Evolutionary conservation across 1,140 invertebrate species (phyloP), one percentile per base, ranked within the genome.

Genomic region (Trachelipus rathkii): DNA sequence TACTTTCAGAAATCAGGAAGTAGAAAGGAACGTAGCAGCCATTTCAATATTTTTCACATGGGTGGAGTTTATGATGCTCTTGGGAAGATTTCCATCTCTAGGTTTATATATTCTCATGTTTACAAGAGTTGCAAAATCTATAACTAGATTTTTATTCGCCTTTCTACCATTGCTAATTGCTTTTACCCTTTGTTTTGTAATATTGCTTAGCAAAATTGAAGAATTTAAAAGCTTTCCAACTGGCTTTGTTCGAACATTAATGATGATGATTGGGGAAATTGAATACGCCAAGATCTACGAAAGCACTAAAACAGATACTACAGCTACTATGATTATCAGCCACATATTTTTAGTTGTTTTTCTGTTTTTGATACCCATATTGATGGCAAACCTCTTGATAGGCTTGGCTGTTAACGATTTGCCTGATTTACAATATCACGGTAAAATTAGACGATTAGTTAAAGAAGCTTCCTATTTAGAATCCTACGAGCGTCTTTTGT

Each of bases 1-100:
- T 5, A 45, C 72, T 21, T 13, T 69, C 21, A 53, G 19, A 6
- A 73, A 66, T n/a, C 15, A 13, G 0, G 44, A 71, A 67, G 24
- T 77, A 0, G 77, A 78, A 66, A 50, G 77, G 0, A 83, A 85
- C 72, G 73, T 86, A 10, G 86, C 89, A 0, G 90, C 91, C 0
- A 82, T 92, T 2, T 88, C 89, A 0, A 91, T 93, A 76, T 83
- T 94, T n/a, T 82, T 93, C 50, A 90, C 91, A 0, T 90, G 92
- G 46, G 86, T 90, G 75, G 91, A 93, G 83, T 83, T 94, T n/a
- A 89, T 93, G 5, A 85, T 93, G 10, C 84, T 94, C 0, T 89
- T 93, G 33, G 92, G 92, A 8, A 90, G 92, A 78, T 92, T 92
- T 4, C 89, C 89, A 5, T 84, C 88, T 46, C 84, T 91, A 23